These are phyloP conservation scores for Heteropelma amictum DNA, from an alignment of 2,888 invertebrate species.

Conservation along the genomic window DNA sequence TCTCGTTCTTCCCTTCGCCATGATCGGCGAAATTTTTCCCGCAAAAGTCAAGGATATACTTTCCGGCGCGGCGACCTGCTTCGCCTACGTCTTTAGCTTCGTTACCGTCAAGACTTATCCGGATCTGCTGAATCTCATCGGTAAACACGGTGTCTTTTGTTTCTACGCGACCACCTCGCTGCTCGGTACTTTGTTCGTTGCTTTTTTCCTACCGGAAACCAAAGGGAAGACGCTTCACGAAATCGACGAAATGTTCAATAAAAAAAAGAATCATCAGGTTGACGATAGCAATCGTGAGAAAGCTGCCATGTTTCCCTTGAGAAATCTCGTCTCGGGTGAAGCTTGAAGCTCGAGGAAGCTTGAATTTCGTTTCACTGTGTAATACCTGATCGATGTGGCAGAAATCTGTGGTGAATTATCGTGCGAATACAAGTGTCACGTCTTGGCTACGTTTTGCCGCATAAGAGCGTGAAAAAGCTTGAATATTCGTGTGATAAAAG, in stretches of 20 bases:
- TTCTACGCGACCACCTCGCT: constrained; percentile 79
- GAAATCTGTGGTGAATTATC: too few species aligned
- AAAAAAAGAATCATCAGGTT: constrained; percentile 54
- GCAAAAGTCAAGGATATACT: constrained; percentile 79
- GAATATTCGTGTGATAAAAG: too few species aligned
- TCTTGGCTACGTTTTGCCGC: too few species aligned
- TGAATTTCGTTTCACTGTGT: too few species aligned
- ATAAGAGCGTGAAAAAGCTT: too few species aligned
- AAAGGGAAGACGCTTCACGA: constrained; percentile 79
- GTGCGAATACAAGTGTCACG: too few species aligned
- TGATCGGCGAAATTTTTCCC: constrained; percentile 81
- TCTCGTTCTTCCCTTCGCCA: constrained; percentile 80
- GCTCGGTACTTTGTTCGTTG: constrained; percentile 79
- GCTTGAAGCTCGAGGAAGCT: too few species aligned
- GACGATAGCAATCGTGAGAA: constrained; percentile 19
- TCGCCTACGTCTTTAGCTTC: constrained; percentile 80
- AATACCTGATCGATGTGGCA: too few species aligned
- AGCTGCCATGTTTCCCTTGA: constrained; percentile 35
- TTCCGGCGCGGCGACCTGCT: constrained; percentile 78
- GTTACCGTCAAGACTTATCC: constrained; percentile 79
- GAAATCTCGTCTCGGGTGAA: constrained; percentile 23
- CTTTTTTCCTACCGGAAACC: constrained; percentile 79
- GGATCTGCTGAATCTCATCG: constrained; percentile 75
- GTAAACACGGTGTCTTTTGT: constrained; percentile 78
- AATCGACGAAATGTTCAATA: constrained; percentile 78